phyloP scores from a whole-genome alignment of 2,888 invertebrate species.

The Ophion obscuratus region DNA sequence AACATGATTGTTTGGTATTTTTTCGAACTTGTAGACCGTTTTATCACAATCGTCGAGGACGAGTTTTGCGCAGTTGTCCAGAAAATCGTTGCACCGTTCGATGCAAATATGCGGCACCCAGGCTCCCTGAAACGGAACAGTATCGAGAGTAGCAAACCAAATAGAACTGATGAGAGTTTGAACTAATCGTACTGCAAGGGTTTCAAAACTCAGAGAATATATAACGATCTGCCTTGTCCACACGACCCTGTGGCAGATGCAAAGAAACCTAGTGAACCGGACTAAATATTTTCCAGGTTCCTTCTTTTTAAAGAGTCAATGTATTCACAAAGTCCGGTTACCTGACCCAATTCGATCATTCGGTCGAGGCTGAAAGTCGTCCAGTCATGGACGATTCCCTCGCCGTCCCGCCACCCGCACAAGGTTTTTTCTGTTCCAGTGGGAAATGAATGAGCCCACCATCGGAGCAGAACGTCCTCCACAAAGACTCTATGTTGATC shows the following conservation, averaged over 20 bases:
- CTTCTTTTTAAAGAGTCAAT: neutral
- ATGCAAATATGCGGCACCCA: conserved; percentile 88
- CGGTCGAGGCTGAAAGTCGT: conserved; percentile 85
- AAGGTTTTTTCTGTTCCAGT: conserved; percentile 88
- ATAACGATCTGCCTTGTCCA: too few relatives aligned
- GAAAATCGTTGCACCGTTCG: conserved; percentile 88
- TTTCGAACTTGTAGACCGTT: conserved; percentile 75
- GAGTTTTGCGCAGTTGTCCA: conserved; percentile 85
- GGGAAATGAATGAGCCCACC: conserved; percentile 93
- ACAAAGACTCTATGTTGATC: conserved; percentile 86
- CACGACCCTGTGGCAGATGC: too few relatives aligned
- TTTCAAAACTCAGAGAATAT: too few relatives aligned
- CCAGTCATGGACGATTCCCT: conserved; percentile 87
- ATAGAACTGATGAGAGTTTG: too few relatives aligned
- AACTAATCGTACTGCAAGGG: too few relatives aligned
- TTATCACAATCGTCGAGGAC: conserved; percentile 74
- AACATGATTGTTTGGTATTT: conserved; percentile 43
- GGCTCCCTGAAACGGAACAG: conserved; percentile 67
- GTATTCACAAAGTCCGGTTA: conserved; percentile 61
- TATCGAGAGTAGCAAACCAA: too few relatives aligned
- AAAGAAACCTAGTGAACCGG: too few relatives aligned
- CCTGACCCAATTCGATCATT: conserved; percentile 85
- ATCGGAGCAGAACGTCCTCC: conserved; percentile 86
- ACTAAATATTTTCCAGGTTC: neutral
- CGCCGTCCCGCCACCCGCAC: conserved; percentile 89